phyloP scores from a whole-genome alignment of 1,140 invertebrate genomes.

The Panagrolaimus sp. region DNA sequence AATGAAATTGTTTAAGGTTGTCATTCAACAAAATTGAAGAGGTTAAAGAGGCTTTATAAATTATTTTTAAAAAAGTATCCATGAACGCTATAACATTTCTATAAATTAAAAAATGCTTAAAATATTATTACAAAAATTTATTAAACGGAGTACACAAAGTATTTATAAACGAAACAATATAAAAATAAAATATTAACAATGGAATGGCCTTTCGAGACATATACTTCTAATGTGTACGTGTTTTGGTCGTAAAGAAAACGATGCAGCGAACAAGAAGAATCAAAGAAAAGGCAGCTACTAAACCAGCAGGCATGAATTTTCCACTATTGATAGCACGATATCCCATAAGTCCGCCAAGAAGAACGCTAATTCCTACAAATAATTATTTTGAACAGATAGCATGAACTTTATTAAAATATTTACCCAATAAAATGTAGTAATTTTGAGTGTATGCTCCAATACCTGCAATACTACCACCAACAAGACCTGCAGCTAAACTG shows the following conservation, averaged over 20 bases:
- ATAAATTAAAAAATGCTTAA: no score
- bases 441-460: constrained; percentile 31
- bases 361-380: constrained; percentile 64
- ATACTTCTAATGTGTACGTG: not conserved
- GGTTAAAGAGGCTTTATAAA: no score
- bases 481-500: constrained; percentile 30
- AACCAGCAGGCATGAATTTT: constrained; percentile 91
- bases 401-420: constrained; percentile 10
- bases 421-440: constrained; percentile 21
- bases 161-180: no score
- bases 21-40: no score
- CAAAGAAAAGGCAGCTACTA: constrained; percentile 63
- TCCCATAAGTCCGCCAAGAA: constrained; percentile 80
- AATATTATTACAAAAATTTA: no score
- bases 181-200: no score
- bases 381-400: not conserved
- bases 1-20: not conserved
- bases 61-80: no score
- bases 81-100: no score
- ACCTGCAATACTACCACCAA: constrained; percentile 21
- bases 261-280: constrained; percentile 16
- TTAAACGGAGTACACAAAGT: no score
- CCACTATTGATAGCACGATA: constrained; percentile 74
- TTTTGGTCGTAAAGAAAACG: not conserved
- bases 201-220: no score